Percentiles rank a stretch among this genome's conserved stretches.
Conservation (phyloP, 2,888 invertebrate genomes). For the Polydrusus cervinus region DNA sequence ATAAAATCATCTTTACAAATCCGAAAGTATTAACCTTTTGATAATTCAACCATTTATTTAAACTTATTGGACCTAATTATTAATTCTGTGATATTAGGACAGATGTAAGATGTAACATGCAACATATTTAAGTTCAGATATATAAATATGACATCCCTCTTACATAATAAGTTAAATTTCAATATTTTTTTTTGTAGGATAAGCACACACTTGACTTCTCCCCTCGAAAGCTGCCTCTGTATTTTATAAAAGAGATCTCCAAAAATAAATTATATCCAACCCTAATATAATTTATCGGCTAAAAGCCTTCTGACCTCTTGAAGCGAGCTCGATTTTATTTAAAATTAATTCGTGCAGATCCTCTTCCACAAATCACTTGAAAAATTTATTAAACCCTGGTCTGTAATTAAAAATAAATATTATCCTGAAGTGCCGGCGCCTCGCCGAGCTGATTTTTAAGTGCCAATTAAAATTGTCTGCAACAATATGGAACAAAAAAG, state of each 20-base stretch:
- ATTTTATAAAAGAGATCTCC: constrained; percentile 28
- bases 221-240: constrained; percentile 26
- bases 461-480: constrained; percentile 43
- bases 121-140: too few species aligned
- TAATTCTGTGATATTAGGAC: too few species aligned
- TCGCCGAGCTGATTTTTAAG: constrained; percentile 35
- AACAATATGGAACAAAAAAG: constrained; percentile 26
- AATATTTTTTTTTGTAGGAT: constrained; percentile 3
- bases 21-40: too few species aligned
- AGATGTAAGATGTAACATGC: too few species aligned
- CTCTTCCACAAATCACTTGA: constrained; percentile 43
- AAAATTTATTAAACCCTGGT: constrained; percentile 43
- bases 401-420: constrained; percentile 46
- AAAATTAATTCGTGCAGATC: constrained; percentile 40
- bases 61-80: too few species aligned
- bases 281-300: constrained; percentile 39
- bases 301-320: constrained; percentile 39
- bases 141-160: background rate
- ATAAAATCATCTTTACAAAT: too few species aligned
- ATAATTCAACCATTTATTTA: too few species aligned
- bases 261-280: constrained; percentile 38
- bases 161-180: constrained; percentile 3
- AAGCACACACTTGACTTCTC: constrained; percentile 18
- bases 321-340: constrained; percentile 39
- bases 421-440: constrained; percentile 19